Percentiles rank a stretch among this genome's conserved stretches.
Evolutionary conservation across 2,888 invertebrate species (phyloP).

Genomic region (Acanthopleura granulata): DNA sequence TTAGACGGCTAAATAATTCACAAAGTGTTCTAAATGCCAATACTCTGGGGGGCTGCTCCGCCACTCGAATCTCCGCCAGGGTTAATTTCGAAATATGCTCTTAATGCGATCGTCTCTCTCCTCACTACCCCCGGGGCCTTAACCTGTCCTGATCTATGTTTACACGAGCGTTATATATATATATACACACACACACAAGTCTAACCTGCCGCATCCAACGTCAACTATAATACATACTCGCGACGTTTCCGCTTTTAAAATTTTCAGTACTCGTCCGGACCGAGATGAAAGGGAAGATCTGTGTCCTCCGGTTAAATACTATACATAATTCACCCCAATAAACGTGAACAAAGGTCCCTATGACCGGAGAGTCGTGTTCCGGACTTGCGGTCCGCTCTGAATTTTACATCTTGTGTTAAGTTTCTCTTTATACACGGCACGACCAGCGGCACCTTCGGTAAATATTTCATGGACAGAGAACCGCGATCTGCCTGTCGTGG

Average conservation of each 20-base stretch:
- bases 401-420: constrained; percentile 12
- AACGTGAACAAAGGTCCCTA: constrained; percentile 3
- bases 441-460: background rate
- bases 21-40: background rate
- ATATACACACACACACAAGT: no score
- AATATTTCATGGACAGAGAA: background rate
- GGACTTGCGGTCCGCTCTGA: background rate
- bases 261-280: background rate
- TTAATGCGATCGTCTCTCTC: background rate
- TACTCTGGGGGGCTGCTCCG: background rate
- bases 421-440: constrained; percentile 13
- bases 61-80: background rate
- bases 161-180: no score
- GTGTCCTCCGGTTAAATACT: constrained; percentile 1
- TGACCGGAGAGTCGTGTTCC: background rate
- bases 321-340: constrained; percentile 2
- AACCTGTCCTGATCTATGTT: no score
- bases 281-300: constrained; percentile 6
- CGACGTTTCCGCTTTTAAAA: constrained; percentile 8
- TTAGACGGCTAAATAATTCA: background rate
- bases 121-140: no score
- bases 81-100: constrained; percentile 6
- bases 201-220: no score
- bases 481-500: no score
- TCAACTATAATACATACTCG: background rate